A percentile compares a stretch with the other conserved stretches of the same genome.
Conservation (phyloP, 1,140 invertebrate genomes). For the Brachionus rubens region DNA sequence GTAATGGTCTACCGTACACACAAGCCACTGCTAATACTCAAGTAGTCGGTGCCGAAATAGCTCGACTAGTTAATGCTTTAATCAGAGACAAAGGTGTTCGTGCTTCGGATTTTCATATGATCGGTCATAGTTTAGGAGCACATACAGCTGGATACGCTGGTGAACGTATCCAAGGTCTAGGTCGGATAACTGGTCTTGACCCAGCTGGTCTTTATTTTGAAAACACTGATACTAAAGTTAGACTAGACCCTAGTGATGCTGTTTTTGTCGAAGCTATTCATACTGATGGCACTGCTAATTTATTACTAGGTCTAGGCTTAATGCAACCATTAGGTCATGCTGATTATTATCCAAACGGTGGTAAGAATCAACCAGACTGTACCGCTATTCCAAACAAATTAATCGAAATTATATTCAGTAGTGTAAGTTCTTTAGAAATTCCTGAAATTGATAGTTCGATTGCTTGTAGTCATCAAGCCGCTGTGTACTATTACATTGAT, state of each 20-base stretch:
- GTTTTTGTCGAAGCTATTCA: constrained; percentile 90
- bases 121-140: constrained; percentile 85
- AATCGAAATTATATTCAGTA: background rate
- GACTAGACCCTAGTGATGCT: constrained; percentile 67
- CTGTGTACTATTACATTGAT: background rate
- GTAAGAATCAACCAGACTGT: constrained; percentile 63
- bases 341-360: constrained; percentile 41
- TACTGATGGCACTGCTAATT: constrained; percentile 73
- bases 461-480: background rate
- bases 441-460: background rate
- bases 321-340: constrained; percentile 65
- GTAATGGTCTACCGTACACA: constrained; percentile 83
- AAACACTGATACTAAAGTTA: constrained; percentile 58
- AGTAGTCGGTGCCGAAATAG: constrained; percentile 80
- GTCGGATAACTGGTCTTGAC: constrained; percentile 64
- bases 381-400: background rate
- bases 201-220: constrained; percentile 70
- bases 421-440: too few relatives aligned
- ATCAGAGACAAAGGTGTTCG: background rate
- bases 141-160: constrained; percentile 85
- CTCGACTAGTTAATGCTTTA: background rate
- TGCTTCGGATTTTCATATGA: constrained; percentile 66
- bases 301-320: constrained; percentile 50
- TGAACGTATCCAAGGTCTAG: constrained; percentile 54
- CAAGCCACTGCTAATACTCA: constrained; percentile 86